phyloP scores from a whole-genome alignment of 2,888 invertebrate species.

The Apamea crenata region DNA sequence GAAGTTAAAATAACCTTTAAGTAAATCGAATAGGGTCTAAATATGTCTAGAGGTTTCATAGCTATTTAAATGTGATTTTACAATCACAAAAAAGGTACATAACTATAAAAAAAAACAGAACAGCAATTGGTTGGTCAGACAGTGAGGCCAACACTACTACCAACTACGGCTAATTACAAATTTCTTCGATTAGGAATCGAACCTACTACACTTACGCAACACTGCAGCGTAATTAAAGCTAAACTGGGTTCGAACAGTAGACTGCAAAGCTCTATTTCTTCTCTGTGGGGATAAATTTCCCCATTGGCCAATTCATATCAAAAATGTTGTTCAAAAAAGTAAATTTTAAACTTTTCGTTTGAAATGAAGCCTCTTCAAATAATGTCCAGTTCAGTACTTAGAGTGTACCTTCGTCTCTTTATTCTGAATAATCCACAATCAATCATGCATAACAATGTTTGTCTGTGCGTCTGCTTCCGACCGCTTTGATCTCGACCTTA shows the following conservation, averaged over 20 bases:
- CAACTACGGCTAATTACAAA: no score
- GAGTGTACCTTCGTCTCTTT: conserved; percentile 17
- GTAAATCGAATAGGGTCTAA: neutral
- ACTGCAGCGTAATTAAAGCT: neutral
- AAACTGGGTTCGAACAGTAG: neutral
- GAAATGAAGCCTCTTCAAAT: no score
- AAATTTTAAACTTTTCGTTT: no score
- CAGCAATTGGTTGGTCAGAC: neutral
- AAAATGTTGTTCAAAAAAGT: neutral
- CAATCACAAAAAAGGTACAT: neutral
- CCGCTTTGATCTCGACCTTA: conserved; percentile 64
- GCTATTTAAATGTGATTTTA: neutral
- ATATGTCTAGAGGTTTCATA: neutral
- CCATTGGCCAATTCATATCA: neutral
- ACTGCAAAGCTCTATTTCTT: neutral
- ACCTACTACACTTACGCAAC: neutral
- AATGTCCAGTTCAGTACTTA: no score
- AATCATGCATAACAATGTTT: conserved; percentile 63
- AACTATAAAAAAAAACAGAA: neutral
- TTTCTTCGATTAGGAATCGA: neutral
- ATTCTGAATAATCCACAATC: conserved; percentile 32
- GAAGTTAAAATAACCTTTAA: conserved; percentile 7
- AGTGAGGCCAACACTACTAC: neutral
- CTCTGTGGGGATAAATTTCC: neutral
- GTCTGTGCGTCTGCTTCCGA: conserved; percentile 50